Conservation (phyloP, 2,113 vertebrate genomes). For the western clawed frog (Xenopus tropicalis) region DNA sequence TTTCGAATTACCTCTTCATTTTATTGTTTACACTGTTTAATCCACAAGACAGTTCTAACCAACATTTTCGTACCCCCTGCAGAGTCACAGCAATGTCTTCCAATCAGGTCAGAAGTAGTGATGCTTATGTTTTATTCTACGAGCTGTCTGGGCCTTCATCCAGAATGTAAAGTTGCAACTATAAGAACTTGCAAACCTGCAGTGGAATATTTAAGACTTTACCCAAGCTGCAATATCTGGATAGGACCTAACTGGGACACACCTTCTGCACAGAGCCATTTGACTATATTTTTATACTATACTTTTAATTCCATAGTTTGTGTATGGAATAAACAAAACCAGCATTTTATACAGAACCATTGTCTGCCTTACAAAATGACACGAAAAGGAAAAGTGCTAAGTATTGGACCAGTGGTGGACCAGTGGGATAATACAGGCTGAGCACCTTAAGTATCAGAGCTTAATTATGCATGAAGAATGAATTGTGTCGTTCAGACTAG, state of each 20-base stretch:
- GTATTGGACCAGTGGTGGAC: neutral
- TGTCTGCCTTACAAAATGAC: slow-evolving; percentile 20
- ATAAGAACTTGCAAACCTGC: neutral
- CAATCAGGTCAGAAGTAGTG: slow-evolving; percentile 93
- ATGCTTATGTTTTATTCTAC: slow-evolving; percentile 95
- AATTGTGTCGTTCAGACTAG: no score
- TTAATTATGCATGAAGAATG: neutral
- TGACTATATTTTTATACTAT: slow-evolving; percentile 22
- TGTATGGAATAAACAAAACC: neutral
- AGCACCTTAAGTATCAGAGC: neutral
- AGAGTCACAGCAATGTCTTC: slow-evolving; percentile 93
- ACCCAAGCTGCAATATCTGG: slow-evolving; percentile 7
- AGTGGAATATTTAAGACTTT: slow-evolving; percentile 4
- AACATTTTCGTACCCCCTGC: slow-evolving; percentile 13
- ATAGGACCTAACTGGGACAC: slow-evolving; percentile 25
- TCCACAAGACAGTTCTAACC: no score
- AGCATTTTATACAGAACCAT: slow-evolving; percentile 27
- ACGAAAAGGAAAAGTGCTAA: neutral
- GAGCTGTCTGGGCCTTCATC: slow-evolving; percentile 85
- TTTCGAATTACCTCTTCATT: no score
- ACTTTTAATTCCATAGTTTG: neutral
- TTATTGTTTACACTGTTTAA: no score
- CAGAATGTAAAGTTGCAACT: slow-evolving; percentile 66
- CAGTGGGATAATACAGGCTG: neutral
- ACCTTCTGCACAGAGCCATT: slow-evolving; percentile 4